A percentile compares a stretch with the other conserved stretches of the same genome.
phyloP scores from a whole-genome alignment of 2,113 vertebrate genomes.

The Furnarius figulus region DNA sequence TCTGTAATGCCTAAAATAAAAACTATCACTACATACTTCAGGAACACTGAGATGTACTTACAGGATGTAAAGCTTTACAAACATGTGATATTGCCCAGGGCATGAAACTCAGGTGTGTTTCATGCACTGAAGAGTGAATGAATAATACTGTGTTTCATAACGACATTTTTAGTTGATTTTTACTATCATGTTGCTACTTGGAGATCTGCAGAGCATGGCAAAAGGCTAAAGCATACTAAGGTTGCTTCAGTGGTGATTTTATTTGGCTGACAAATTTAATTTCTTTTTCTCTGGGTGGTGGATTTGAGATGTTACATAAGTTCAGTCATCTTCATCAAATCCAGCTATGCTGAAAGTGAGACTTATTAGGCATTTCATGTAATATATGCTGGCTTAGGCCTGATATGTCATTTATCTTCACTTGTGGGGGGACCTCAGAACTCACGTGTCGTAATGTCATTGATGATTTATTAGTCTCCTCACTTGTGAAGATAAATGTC shows the following conservation, averaged over 20 bases:
- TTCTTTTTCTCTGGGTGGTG: background rate
- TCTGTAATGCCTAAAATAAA: background rate
- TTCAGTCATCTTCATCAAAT: conserved; percentile 41
- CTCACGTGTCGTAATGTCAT: conserved; percentile 54
- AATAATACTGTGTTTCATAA: background rate
- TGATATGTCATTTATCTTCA: conserved; percentile 55
- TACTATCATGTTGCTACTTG: background rate
- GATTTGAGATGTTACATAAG: background rate
- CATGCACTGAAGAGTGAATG: background rate
- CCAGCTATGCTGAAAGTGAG: background rate
- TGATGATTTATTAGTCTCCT: conserved; percentile 62
- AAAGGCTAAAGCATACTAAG: background rate
- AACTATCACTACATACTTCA: background rate
- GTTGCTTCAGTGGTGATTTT: background rate
- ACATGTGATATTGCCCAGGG: background rate
- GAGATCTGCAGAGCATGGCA: background rate
- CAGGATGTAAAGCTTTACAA: background rate
- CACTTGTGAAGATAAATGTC: conserved; percentile 64
- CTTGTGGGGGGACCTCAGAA: conserved; percentile 57
- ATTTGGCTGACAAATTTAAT: conserved; percentile 6
- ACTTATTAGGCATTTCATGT: conserved; percentile 49
- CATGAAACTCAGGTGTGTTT: background rate
- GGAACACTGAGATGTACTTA: background rate
- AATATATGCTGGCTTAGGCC: conserved; percentile 38
- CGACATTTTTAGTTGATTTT: background rate